phyloP scores from a whole-genome alignment of 2,888 invertebrate genomes.

The Spatulosminthurus flaviceps region DNA sequence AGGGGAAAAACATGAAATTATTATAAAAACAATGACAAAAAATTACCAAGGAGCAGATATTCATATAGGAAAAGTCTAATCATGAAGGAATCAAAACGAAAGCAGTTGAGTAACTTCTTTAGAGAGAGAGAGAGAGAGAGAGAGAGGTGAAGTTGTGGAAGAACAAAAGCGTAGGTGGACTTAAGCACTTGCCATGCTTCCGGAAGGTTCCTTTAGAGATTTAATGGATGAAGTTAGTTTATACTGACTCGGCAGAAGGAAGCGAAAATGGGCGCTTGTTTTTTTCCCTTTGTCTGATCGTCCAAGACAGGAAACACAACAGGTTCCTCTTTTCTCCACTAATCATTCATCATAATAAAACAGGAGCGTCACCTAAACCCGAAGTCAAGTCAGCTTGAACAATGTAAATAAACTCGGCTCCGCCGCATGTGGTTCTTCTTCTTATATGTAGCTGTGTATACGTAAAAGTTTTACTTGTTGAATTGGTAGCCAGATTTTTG shows the following conservation, averaged over 20 bases:
- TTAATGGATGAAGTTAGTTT: slow-evolving; percentile 19
- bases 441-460: neutral
- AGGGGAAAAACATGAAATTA: too few species aligned
- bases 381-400: slow-evolving; percentile 6
- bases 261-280: slow-evolving; percentile 34
- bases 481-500: too few species aligned
- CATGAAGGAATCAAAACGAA: slow-evolving; percentile 27
- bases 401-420: neutral
- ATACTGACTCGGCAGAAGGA: slow-evolving; percentile 24
- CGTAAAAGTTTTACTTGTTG: too few species aligned
- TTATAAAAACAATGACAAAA: neutral
- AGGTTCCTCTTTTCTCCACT: slow-evolving; percentile 26
- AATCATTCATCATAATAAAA: slow-evolving; percentile 9
- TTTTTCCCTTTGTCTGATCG: slow-evolving; percentile 31
- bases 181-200: slow-evolving; percentile 18
- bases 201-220: slow-evolving; percentile 21
- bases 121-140: too few species aligned
- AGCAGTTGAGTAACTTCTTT: slow-evolving; percentile 12
- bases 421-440: neutral
- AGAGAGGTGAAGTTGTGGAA: too few species aligned
- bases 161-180: neutral
- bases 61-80: slow-evolving; percentile 12
- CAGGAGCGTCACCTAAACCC: neutral
- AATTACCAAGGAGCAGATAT: neutral
- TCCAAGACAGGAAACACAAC: slow-evolving; percentile 41